Evolutionary conservation across 2,113 vertebrate species (phyloP).

Genomic region (Phrynosoma blainvillii): DNA sequence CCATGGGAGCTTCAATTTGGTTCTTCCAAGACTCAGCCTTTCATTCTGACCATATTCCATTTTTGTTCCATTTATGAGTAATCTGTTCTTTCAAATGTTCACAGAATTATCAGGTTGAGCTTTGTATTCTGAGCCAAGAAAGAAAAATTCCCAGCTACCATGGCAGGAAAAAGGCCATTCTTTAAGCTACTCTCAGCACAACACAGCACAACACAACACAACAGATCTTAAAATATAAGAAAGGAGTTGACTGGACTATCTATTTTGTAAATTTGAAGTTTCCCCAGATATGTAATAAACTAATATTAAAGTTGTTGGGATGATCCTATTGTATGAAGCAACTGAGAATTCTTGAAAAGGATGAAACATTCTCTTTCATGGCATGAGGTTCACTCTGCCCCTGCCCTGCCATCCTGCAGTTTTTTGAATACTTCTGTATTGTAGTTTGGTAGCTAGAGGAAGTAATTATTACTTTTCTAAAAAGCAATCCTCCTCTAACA

Average conservation of each 20-base stretch:
- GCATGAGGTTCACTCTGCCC: not conserved
- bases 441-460: not conserved
- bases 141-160: not conserved
- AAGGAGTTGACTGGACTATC: not conserved
- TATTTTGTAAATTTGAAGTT: constrained; percentile 1
- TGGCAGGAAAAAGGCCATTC: not conserved
- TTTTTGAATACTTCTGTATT: constrained; percentile 3
- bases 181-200: not conserved
- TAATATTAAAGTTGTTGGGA: not conserved
- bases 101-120: not conserved
- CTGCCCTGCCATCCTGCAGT: not conserved
- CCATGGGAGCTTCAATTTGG: not conserved
- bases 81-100: not conserved
- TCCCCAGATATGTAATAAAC: constrained; percentile 19
- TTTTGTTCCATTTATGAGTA: not conserved
- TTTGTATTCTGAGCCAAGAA: not conserved
- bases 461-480: not conserved
- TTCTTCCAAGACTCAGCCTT: not conserved
- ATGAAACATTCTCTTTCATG: not conserved
- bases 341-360: not conserved
- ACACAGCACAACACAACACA: not conserved
- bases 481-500: not conserved
- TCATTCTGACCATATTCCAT: not conserved
- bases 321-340: constrained; percentile 11
- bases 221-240: not conserved